These are phyloP conservation scores for Poecilia latipinna DNA, from an alignment of 2,113 vertebrate species.

Conservation along the genomic window DNA sequence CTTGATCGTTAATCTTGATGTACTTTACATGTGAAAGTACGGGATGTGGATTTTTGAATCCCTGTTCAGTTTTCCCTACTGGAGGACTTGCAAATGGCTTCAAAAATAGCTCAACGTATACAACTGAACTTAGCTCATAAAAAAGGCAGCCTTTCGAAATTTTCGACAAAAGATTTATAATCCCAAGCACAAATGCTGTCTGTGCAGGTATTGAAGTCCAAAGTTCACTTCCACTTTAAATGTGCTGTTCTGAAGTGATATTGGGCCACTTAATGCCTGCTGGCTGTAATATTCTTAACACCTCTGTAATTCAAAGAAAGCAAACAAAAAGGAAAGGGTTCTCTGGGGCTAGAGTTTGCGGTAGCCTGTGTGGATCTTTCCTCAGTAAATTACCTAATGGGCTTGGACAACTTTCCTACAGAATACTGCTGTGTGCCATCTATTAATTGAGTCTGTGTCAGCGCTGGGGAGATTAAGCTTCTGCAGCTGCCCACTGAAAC, in stretches of 20 bases:
- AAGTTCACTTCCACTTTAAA: background rate
- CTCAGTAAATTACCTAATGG: conserved; percentile 79
- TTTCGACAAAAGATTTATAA: background rate
- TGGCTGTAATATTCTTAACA: conserved; percentile 43
- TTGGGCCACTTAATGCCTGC: background rate
- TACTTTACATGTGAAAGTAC: conserved; percentile 21
- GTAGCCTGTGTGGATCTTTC: conserved; percentile 72
- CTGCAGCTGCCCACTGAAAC: conserved; percentile 80
- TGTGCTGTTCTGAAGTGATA: background rate
- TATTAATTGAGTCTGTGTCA: conserved; percentile 84
- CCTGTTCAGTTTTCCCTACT: background rate
- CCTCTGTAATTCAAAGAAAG: conserved; percentile 44
- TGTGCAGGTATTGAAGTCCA: background rate
- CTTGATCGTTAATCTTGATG: conserved; percentile 6
- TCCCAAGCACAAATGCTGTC: background rate
- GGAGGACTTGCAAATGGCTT: background rate
- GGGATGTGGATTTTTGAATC: conserved; percentile 2
- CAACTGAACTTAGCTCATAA: background rate
- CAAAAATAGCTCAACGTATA: background rate
- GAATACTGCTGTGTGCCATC: conserved; percentile 80
- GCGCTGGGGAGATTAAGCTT: conserved; percentile 80
- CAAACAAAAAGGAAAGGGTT: conserved; percentile 61
- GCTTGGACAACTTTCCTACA: conserved; percentile 80
- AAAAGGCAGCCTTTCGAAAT: background rate
- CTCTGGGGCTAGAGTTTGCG: conserved; percentile 49